Percentiles rank a stretch among this genome's conserved stretches.
These are phyloP conservation scores for Clitarchus hookeri DNA, from an alignment of 2,888 invertebrate species.

Conservation along the genomic window DNA sequence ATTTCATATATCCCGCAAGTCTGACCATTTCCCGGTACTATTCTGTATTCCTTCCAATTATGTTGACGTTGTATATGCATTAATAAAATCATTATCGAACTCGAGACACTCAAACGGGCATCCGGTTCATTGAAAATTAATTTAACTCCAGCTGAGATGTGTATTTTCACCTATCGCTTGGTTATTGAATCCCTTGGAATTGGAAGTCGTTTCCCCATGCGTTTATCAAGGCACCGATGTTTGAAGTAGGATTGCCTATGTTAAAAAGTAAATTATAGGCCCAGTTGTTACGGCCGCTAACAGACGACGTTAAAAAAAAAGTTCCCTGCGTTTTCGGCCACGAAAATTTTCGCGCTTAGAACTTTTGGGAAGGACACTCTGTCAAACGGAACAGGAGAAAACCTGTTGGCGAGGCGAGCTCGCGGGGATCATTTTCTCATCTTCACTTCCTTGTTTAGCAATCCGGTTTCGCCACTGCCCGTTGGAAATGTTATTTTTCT, in stretches of 20 bases:
- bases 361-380: background rate
- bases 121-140: background rate
- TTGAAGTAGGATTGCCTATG: background rate
- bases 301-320: background rate
- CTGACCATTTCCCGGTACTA: no score
- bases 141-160: background rate
- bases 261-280: conserved; percentile 3
- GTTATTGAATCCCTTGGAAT: background rate
- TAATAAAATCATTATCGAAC: background rate
- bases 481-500: background rate
- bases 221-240: background rate
- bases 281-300: background rate
- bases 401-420: background rate
- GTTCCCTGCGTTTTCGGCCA: background rate
- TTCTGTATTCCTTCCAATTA: no score
- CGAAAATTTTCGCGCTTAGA: background rate
- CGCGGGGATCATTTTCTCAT: background rate
- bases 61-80: no score
- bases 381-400: background rate
- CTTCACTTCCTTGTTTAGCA: background rate
- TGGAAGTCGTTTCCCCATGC: background rate
- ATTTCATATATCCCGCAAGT: no score
- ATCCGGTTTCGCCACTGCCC: background rate
- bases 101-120: background rate
- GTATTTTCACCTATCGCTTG: background rate